Percentiles rank a stretch among this genome's conserved stretches.
Evolutionary conservation across 2,113 vertebrate genomes (phyloP).

Genomic region (Plectropomus leopardus): DNA sequence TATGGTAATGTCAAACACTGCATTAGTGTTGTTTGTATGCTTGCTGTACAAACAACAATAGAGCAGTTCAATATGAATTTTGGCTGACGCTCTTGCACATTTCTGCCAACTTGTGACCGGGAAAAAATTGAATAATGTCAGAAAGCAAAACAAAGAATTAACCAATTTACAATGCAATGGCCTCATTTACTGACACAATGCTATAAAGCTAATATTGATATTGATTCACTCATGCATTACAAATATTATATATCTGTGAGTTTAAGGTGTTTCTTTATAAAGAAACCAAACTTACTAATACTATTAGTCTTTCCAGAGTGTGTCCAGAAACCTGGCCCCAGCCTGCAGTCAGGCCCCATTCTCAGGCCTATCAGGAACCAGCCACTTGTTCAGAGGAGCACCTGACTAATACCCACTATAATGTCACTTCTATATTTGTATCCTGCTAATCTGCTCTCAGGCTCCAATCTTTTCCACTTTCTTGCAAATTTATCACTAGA

Average conservation of each 20-base stretch:
- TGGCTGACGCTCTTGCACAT: conserved; percentile 16
- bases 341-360: conserved; percentile 63
- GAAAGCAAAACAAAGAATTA: conserved; percentile 39
- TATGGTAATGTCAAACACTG: neutral
- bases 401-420: conserved; percentile 87
- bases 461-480: conserved; percentile 86
- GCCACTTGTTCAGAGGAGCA: conserved; percentile 84
- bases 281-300: conserved; percentile 39
- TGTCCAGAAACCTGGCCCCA: conserved; percentile 51
- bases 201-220: conserved; percentile 23
- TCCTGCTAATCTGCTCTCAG: conserved; percentile 86
- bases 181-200: conserved; percentile 13
- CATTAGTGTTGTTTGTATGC: neutral
- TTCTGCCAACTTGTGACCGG: conserved; percentile 37
- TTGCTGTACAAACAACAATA: conserved; percentile 12
- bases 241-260: neutral
- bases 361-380: conserved; percentile 81
- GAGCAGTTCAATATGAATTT: conserved; percentile 9
- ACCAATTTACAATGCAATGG: neutral
- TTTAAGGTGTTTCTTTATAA: conserved; percentile 8
- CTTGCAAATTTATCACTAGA: conserved; percentile 95
- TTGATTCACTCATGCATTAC: neutral
- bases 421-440: conserved; percentile 89
- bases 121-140: conserved; percentile 43
- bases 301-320: conserved; percentile 58